Percentiles rank a stretch among this genome's conserved stretches.
Conservation (phyloP, 2,888 invertebrate species). For the Cephus spinipes region DNA sequence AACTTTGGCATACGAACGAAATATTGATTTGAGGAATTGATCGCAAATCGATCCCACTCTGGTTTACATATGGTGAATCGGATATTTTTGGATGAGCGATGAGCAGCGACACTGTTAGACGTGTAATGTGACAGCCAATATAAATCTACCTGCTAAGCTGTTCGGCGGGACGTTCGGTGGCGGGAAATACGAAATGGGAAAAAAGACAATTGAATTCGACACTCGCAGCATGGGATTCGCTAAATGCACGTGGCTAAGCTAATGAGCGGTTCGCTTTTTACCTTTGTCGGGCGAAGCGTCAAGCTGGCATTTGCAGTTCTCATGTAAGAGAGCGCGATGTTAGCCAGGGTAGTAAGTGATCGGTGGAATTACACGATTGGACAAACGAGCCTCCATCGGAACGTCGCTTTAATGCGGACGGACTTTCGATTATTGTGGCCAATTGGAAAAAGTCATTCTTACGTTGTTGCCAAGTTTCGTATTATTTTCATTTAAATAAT, state of each 20-base stretch:
- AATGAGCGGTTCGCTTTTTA: neutral
- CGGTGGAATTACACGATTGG: neutral
- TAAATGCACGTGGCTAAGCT: neutral
- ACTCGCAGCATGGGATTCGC: neutral
- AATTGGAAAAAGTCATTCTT: neutral
- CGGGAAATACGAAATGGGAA: neutral
- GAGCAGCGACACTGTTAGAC: neutral
- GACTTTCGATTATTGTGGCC: neutral
- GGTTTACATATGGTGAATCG: neutral
- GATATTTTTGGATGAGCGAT: neutral
- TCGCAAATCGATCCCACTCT: neutral
- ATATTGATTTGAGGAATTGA: neutral
- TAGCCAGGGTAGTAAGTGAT: neutral
- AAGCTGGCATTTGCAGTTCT: neutral
- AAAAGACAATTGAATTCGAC: neutral
- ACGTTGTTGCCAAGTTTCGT: neutral
- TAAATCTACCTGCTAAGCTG: neutral
- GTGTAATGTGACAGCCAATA: neutral
- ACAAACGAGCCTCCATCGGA: neutral
- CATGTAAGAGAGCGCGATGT: neutral
- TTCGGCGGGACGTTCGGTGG: neutral
- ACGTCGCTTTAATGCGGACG: neutral
- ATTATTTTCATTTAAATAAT: neutral
- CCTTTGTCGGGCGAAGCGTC: neutral
- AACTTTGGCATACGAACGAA: neutral